These are phyloP conservation scores for Macaria liturata DNA, from an alignment of 2,888 invertebrate species.

Conservation along the genomic window DNA sequence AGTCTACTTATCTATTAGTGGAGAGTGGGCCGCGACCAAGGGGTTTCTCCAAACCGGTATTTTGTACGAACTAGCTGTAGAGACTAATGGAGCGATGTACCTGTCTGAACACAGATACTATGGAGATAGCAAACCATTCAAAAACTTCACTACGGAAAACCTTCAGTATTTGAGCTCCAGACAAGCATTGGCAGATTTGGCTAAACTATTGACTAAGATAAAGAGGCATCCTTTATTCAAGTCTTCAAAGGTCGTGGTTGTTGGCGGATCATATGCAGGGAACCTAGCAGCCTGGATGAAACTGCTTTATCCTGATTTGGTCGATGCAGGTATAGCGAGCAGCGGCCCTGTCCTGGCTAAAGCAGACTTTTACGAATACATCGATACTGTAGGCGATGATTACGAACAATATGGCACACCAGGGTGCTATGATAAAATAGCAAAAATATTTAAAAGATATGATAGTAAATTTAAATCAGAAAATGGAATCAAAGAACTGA, in stretches of 20 bases:
- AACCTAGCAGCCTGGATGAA: constrained; percentile 74
- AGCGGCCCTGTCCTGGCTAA: constrained; percentile 72
- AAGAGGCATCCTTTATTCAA: constrained; percentile 48
- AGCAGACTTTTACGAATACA: constrained; percentile 66
- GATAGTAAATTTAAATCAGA: constrained; percentile 51
- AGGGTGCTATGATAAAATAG: constrained; percentile 54
- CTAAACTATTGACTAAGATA: constrained; percentile 50
- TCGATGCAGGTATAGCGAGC: constrained; percentile 68
- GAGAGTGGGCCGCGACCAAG: constrained; percentile 57
- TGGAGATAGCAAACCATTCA: constrained; percentile 64
- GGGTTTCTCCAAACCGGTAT: constrained; percentile 57
- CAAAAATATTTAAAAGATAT: constrained; percentile 52
- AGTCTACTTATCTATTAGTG: constrained; percentile 63
- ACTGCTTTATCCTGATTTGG: constrained; percentile 61
- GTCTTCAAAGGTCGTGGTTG: constrained; percentile 63
- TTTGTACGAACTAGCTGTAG: constrained; percentile 63
- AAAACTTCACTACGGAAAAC: constrained; percentile 50
- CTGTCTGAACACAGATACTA: constrained; percentile 71
- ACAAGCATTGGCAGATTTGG: constrained; percentile 69
- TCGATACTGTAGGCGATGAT: constrained; percentile 65
- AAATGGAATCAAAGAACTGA: constrained; percentile 55
- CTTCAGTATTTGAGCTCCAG: constrained; percentile 61
- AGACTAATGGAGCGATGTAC: constrained; percentile 69
- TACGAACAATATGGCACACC: constrained; percentile 60
- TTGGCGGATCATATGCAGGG: constrained; percentile 72